Evolutionary conservation across 2,888 invertebrate species (phyloP), one percentile per base, ranked within the genome.

Genomic region (Diloba caeruleocephala): DNA sequence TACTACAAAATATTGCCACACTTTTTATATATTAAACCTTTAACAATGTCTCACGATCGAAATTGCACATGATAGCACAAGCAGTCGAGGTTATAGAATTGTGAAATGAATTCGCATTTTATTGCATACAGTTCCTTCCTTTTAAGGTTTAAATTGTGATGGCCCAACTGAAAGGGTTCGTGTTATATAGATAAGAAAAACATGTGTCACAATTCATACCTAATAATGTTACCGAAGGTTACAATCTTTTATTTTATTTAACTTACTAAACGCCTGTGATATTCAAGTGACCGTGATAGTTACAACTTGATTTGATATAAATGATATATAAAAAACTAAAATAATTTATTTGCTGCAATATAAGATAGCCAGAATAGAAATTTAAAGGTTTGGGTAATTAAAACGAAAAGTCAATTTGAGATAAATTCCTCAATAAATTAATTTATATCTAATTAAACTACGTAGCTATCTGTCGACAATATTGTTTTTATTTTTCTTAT

Each of bases 401-500:
- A 36, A 33, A 64, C 21, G 43, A 50, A 51, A 44, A 12, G 25
- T 19, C 25, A 12, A 64, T 56, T 65, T 52, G 46, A 15, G 39
- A 9, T n/a, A 13, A 28, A 51, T 19, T 32, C 23, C 10, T 50
- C 17, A 51, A 63, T 50, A 58, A 57, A 48, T 45, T 63, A 23
- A 63, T 57, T 53, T 46, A 55, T 62, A 56, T 46, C 37, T 62
- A 67, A 76, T 71, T 66, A 72, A 66, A 31, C 38, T 31, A 26
- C 37, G 33, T 53, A 42, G 41, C 33, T 61, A 55, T 55, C 51
- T 51, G 48, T 60, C 63, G 29, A 72, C 50, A 64, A 55, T 70
- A 62, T 68, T 68, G 65, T 62, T 54, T 70, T 56, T 39, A 60
- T 64, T 71, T 65, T 71, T 71, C 59, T 62, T 68, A 76, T 78